Conservation (phyloP, 2,797 vertebrate genomes). For the Argyrosomus regius region DNA sequence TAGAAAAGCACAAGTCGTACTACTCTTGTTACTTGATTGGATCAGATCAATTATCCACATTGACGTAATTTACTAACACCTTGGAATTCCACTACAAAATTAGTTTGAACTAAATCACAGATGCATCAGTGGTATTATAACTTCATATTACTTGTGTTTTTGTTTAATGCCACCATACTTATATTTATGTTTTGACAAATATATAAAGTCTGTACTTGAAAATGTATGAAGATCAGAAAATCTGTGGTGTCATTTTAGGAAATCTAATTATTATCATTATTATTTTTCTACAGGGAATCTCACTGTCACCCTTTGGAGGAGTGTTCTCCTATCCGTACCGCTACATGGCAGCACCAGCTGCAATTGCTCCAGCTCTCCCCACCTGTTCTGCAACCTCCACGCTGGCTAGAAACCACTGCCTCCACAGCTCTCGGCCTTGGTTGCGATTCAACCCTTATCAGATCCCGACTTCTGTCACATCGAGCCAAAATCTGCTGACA, state of each 20-base stretch:
- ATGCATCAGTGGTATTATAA: background rate
- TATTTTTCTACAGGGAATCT: conserved; percentile 86
- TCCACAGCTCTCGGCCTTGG: conserved; percentile 86
- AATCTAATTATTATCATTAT: background rate
- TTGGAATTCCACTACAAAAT: conserved; percentile 1
- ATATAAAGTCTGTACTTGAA: background rate
- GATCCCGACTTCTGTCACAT: conserved; percentile 84
- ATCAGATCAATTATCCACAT: background rate
- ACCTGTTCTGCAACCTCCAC: conserved; percentile 80
- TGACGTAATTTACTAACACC: background rate
- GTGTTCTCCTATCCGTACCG: conserved; percentile 91
- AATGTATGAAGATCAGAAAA: background rate
- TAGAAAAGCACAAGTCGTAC: background rate
- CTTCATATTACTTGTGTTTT: background rate
- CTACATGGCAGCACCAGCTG: conserved; percentile 89
- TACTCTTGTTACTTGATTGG: background rate
- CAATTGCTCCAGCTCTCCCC: conserved; percentile 72
- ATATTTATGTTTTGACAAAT: background rate
- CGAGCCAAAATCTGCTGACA: conserved; percentile 83
- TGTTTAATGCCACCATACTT: background rate
- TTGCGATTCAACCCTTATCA: conserved; percentile 93
- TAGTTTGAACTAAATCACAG: conserved; percentile 7
- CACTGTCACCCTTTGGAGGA: conserved; percentile 91
- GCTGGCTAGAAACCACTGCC: conserved; percentile 85
- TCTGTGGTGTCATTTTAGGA: background rate